These are phyloP conservation scores for Cheilosia grossa DNA, from an alignment of 2,888 invertebrate genomes.

Conservation along the genomic window DNA sequence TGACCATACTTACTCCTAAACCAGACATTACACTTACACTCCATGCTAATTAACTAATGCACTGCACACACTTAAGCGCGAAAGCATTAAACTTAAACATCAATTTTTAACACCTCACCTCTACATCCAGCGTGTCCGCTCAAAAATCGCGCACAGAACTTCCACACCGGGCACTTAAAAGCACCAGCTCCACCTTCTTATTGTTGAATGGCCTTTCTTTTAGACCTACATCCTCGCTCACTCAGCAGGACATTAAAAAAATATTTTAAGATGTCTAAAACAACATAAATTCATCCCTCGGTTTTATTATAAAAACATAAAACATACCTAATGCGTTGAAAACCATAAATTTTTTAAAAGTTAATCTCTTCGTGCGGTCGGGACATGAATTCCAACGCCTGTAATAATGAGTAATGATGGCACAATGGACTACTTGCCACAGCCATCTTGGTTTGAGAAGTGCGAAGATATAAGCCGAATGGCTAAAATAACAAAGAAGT, in stretches of 20 bases:
- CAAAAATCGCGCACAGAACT: constrained; percentile 6
- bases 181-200: constrained; percentile 24
- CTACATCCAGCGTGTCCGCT: neutral
- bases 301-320: constrained; percentile 77
- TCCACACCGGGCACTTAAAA: neutral
- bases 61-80: constrained; percentile 19
- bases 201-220: constrained; percentile 32
- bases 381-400: constrained; percentile 72
- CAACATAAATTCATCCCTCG: constrained; percentile 72
- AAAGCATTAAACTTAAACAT: constrained; percentile 39
- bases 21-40: neutral
- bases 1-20: constrained; percentile 21
- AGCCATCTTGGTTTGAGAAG: constrained; percentile 58
- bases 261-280: constrained; percentile 76
- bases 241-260: constrained; percentile 74
- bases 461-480: constrained; percentile 27
- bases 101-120: neutral
- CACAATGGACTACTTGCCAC: constrained; percentile 59
- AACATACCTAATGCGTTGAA: constrained; percentile 76
- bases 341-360: constrained; percentile 77
- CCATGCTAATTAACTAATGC: constrained; percentile 26
- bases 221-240: constrained; percentile 37
- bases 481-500: constrained; percentile 63
- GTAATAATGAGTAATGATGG: constrained; percentile 74
- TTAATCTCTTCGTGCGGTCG: constrained; percentile 75